Conservation (phyloP, 1,140 invertebrate genomes). For the Caenorhabditis elegans region DNA sequence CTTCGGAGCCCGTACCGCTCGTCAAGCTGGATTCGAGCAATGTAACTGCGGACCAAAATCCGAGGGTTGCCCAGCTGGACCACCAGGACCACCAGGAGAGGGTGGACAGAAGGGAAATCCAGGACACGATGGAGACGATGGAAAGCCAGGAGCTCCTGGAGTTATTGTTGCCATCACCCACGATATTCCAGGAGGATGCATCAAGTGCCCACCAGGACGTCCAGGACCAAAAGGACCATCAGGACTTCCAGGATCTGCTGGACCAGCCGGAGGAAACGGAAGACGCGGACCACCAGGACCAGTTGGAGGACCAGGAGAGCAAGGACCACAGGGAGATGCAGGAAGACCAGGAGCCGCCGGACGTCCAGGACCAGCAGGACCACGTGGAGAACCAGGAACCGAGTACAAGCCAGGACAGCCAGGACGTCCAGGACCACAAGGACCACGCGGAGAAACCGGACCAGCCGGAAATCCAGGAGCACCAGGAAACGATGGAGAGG, state of each 20-base stretch:
- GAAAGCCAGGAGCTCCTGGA: conserved; percentile 43
- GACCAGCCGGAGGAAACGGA: conserved; percentile 42
- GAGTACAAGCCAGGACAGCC: conserved; percentile 34
- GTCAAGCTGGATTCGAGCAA: conserved; percentile 10
- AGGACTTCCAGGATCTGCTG: conserved; percentile 37
- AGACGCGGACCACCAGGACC: conserved; percentile 34
- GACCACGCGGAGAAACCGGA: conserved; percentile 37
- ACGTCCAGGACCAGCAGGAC: conserved; percentile 40
- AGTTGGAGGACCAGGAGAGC: conserved; percentile 23
- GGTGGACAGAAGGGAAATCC: conserved; percentile 37
- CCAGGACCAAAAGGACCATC: conserved; percentile 41
- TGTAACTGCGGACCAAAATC: conserved; percentile 44
- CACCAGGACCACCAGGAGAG: conserved; percentile 49
- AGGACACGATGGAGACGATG: conserved; percentile 42
- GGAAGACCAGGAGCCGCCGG: conserved; percentile 38
- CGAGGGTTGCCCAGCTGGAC: conserved; percentile 44
- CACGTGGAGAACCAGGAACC: conserved; percentile 41
- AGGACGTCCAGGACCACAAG: conserved; percentile 25
- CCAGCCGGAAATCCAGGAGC: conserved; percentile 42
- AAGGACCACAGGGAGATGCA: conserved; percentile 33
- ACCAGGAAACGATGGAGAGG: conserved; percentile 40
- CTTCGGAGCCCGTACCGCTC: conserved; percentile 27
- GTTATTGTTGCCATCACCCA: conserved; percentile 36
- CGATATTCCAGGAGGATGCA: conserved; percentile 41
- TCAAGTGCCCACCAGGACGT: conserved; percentile 42